Percentiles rank a stretch among this genome's conserved stretches.
Conservation (phyloP, 1,140 invertebrate genomes). For the Sycophila sp. region DNA sequence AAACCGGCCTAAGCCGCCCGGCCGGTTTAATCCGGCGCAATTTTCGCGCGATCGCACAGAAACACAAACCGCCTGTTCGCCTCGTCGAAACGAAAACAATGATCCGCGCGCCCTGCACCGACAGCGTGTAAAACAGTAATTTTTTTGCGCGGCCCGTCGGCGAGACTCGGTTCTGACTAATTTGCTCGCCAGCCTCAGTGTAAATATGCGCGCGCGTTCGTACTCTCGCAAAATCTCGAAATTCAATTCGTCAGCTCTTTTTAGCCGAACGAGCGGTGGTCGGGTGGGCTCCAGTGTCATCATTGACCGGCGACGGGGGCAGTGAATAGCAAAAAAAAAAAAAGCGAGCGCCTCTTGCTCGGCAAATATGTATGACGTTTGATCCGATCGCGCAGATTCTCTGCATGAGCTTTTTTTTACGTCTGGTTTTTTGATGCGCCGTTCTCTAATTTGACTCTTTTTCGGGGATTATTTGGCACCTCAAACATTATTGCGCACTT, state of each 20-base stretch:
- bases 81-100: no score
- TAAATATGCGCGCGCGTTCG: no score
- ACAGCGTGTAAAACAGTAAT: no score
- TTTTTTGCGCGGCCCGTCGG: no score
- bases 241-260: conserved; percentile 21
- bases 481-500: conserved; percentile 10
- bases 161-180: no score
- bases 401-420: not conserved
- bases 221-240: conserved; percentile 23
- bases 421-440: not conserved
- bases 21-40: no score
- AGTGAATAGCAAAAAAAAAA: not conserved
- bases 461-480: conserved; percentile 4
- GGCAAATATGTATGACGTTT: conserved; percentile 16
- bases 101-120: no score
- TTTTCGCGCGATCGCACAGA: no score
- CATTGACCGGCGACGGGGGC: not conserved
- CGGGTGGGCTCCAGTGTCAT: no score
- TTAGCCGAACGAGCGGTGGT: not conserved
- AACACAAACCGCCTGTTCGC: no score
- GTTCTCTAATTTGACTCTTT: not conserved
- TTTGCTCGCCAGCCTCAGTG: no score
- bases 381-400: not conserved
- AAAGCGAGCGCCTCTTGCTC: conserved; percentile 2
- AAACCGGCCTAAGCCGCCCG: no score